Evolutionary conservation across 2,888 invertebrate species (phyloP).

Genomic region (Microplitis manilae): DNA sequence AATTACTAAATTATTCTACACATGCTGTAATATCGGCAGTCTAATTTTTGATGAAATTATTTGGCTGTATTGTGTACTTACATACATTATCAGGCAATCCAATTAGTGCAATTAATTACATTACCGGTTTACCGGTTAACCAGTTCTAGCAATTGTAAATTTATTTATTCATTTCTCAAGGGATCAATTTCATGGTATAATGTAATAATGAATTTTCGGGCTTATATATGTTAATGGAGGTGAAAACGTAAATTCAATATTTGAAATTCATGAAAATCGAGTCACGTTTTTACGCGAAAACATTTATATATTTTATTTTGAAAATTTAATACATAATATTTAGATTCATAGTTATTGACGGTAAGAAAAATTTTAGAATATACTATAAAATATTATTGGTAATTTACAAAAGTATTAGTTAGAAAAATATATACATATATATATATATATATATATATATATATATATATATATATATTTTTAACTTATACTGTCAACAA

Average conservation of each 20-base stretch:
- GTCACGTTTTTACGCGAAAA: neutral
- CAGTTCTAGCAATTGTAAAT: conserved; percentile 18
- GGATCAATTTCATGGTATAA: neutral
- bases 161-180: conserved; percentile 1
- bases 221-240: neutral
- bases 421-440: neutral
- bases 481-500: neutral
- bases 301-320: conserved; percentile 11
- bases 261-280: conserved; percentile 11
- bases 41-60: neutral
- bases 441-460: neutral
- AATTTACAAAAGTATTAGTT: neutral
- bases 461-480: neutral
- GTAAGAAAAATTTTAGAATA: neutral
- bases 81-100: neutral
- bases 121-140: neutral
- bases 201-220: conserved; percentile 13
- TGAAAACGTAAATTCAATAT: neutral
- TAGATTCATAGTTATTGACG: neutral
- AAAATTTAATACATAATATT: neutral
- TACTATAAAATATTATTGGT: neutral
- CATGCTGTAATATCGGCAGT: neutral
- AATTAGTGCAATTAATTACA: conserved; percentile 5
- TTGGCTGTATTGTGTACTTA: neutral
- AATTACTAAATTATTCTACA: neutral